Base-by-base conservation (phyloP, 92 coral and sea anemone genomes). In the Scolanthus callimorphus region DNA sequence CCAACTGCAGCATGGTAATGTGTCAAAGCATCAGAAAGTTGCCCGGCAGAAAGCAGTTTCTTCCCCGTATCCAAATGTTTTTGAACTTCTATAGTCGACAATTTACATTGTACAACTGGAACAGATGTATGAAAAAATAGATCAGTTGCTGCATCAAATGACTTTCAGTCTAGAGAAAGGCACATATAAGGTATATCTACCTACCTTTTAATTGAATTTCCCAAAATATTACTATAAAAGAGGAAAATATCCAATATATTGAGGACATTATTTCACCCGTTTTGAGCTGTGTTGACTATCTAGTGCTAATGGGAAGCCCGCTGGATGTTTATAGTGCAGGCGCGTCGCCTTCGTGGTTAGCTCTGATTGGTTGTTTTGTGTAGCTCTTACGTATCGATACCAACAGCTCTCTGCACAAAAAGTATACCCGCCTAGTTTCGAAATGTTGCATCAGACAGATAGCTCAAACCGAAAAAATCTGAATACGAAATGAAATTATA, bases 1-100 rank as follows among this genome's bases (percentile, higher is more conserved):
- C 98, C 98, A 26, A 92, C 98, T 13, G 98, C 98, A 13, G 98
- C 98, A 65, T 92, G 98, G 63, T 92, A 92, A 74, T 92, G 98
- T 20, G 59, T 52, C 22, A 92, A 57, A 0, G 98, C 98, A 81
- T 92, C 98, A 54, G 75, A 80, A 39, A 92, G 69, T 56, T 92
- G 98, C 57, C 98, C 98, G n/a, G 80, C 72, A 34, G 96, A 78
- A 19, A 92, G 63, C 13, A 92, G 76, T 49, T 57, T 79, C 61
- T 84, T 92, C 51, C 98, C 98, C 65, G 74, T 78, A 26, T 85
- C 85, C 60, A 92, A 70, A 84, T 92, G 98, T 57, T 68, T 81
- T 49, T 92, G 89, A 31, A 92, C 70, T 15, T 92, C 94, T 9
- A 74, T 49, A 29, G 79, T 44, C n/a, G 96, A 82, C 10, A 87